These are phyloP conservation scores for Chromis chromis DNA, from an alignment of 2,797 vertebrate genomes.

Conservation along the genomic window DNA sequence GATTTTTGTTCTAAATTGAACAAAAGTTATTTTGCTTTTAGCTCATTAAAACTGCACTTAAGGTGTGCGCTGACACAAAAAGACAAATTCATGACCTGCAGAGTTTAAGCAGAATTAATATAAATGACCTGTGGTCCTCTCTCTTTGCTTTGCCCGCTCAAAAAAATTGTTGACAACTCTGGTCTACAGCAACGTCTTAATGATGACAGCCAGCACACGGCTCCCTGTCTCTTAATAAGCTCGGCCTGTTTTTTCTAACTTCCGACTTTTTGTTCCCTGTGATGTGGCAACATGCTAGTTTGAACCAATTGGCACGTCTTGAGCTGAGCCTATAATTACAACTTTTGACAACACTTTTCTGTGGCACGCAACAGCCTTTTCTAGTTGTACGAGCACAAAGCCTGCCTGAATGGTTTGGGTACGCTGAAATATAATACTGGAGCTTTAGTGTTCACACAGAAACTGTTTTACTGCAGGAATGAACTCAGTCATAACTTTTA, in stretches of 20 bases:
- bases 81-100: slow-evolving; percentile 4
- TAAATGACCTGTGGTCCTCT: background rate
- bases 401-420: slow-evolving; percentile 41
- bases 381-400: slow-evolving; percentile 57
- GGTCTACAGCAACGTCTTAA: slow-evolving; percentile 29
- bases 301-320: slow-evolving; percentile 77
- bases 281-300: slow-evolving; percentile 78
- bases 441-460: slow-evolving; percentile 41
- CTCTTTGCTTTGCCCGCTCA: slow-evolving; percentile 1
- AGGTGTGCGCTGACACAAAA: background rate
- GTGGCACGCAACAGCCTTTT: slow-evolving; percentile 76
- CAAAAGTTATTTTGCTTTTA: background rate
- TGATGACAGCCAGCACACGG: slow-evolving; percentile 73
- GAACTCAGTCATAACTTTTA: slow-evolving; percentile 8
- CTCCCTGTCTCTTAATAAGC: slow-evolving; percentile 72
- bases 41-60: slow-evolving; percentile 18
- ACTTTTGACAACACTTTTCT: slow-evolving; percentile 69
- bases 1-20: background rate
- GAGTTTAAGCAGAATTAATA: background rate
- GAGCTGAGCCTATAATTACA: slow-evolving; percentile 78
- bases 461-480: slow-evolving; percentile 46
- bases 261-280: slow-evolving; percentile 76
- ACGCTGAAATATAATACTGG: slow-evolving; percentile 41
- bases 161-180: slow-evolving; percentile 31
- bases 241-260: slow-evolving; percentile 50